Percentiles rank a stretch among this genome's conserved stretches.
These are phyloP conservation scores for Tryphoninae sp. DNA, from an alignment of 2,888 invertebrate genomes.

Conservation along the genomic window DNA sequence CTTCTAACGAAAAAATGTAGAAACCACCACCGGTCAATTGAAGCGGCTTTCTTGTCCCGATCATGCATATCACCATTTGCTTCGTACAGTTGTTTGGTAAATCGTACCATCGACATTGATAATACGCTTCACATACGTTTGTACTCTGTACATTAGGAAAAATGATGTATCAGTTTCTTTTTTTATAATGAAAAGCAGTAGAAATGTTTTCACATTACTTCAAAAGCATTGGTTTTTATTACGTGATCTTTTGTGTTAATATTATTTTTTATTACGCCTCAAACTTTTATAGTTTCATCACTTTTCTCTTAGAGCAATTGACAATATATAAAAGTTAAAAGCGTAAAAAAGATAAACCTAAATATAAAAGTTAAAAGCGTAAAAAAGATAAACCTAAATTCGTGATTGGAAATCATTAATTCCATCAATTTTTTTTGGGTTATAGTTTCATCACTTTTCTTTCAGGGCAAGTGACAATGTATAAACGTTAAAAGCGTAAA, in stretches of 20 bases:
- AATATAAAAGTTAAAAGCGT: no score
- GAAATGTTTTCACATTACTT: background rate
- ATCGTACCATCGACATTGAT: constrained; percentile 83
- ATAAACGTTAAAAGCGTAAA: no score
- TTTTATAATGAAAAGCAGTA: background rate
- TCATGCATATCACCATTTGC: constrained; percentile 82
- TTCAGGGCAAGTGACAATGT: no score
- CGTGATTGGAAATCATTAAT: no score
- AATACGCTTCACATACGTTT: constrained; percentile 82
- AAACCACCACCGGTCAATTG: constrained; percentile 83
- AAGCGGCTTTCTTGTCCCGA: constrained; percentile 82
- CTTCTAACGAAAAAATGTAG: constrained; percentile 82
- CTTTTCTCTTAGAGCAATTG: no score
- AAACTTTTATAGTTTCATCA: no score
- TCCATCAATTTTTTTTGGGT: no score
- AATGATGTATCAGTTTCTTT: background rate
- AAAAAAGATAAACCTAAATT: no score
- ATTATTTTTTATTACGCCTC: no score
- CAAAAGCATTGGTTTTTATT: background rate
- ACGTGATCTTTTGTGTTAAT: background rate
- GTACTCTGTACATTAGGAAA: constrained; percentile 76
- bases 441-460: no score
- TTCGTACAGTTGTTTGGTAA: constrained; percentile 81
- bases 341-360: no score
- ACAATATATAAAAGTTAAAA: no score